Conservation (phyloP, 2,888 invertebrate genomes). For the Deilephila porcellus region DNA sequence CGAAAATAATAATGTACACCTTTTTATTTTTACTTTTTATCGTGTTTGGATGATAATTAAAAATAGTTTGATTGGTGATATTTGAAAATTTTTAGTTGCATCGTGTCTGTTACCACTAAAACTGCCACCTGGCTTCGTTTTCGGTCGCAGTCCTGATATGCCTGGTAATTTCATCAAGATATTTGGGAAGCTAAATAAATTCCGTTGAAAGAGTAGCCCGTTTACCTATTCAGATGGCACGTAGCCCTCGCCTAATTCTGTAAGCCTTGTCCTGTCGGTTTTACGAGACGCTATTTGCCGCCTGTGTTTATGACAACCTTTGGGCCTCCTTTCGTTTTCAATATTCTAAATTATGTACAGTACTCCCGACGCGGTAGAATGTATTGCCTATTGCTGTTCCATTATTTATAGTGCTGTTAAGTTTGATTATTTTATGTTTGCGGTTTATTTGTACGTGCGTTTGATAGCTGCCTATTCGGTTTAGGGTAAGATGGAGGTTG, state of each 20-base stretch:
- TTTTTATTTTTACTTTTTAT: too few relatives aligned
- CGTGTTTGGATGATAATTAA: too few relatives aligned
- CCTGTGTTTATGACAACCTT: conserved; percentile 32
- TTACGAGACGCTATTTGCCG: conserved; percentile 25
- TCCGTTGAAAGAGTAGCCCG: neutral
- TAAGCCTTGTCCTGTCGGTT: conserved; percentile 22
- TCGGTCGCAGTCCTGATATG: too few relatives aligned
- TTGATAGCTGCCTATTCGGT: neutral
- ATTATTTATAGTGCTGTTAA: conserved; percentile 13
- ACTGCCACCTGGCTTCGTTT: too few relatives aligned
- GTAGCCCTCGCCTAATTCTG: conserved; percentile 21
- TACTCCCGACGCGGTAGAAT: conserved; percentile 11
- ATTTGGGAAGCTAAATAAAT: too few relatives aligned
- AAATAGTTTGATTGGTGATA: too few relatives aligned
- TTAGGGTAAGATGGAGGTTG: too few relatives aligned
- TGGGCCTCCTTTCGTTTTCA: conserved; percentile 28
- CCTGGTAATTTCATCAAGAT: too few relatives aligned
- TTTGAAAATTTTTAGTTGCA: too few relatives aligned
- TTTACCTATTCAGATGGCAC: conserved; percentile 18
- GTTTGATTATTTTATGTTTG: neutral
- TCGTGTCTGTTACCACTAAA: too few relatives aligned
- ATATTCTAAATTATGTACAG: conserved; percentile 33
- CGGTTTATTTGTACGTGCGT: neutral
- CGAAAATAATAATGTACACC: too few relatives aligned
- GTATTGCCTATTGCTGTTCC: neutral